These are phyloP conservation scores for Villa cingulata DNA, from an alignment of 2,888 invertebrate species.

Conservation along the genomic window DNA sequence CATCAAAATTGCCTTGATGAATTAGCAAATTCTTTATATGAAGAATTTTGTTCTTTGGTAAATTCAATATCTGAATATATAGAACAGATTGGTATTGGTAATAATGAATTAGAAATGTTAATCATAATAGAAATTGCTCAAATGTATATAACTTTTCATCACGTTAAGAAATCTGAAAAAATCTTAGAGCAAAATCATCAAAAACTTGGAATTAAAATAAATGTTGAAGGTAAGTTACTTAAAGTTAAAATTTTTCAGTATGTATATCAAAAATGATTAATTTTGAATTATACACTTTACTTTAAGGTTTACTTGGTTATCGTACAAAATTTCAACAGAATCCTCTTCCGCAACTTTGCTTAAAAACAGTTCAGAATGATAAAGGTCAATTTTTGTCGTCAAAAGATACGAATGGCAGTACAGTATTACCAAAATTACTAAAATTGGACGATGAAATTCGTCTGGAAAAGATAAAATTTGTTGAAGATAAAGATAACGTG, in stretches of 20 bases:
- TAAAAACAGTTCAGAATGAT: constrained; percentile 48
- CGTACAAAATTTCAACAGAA: constrained; percentile 80
- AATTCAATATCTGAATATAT: constrained; percentile 19
- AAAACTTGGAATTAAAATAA: constrained; percentile 50
- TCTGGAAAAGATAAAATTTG: constrained; percentile 61
- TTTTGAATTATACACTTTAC: not conserved
- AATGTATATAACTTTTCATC: constrained; percentile 59
- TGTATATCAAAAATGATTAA: not conserved
- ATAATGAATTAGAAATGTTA: constrained; percentile 34
- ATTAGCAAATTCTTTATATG: constrained; percentile 50
- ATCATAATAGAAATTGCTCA: constrained; percentile 45
- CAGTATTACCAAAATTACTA: constrained; percentile 49
- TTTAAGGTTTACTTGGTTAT: constrained; percentile 53
- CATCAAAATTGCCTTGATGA: constrained; percentile 71
- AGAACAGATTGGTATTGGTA: constrained; percentile 27
- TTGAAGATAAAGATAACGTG: constrained; percentile 41
- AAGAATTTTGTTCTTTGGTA: constrained; percentile 23
- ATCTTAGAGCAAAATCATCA: constrained; percentile 50
- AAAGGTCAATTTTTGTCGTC: constrained; percentile 35
- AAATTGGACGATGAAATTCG: constrained; percentile 76
- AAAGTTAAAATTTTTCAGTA: not conserved
- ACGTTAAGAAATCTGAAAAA: constrained; percentile 54
- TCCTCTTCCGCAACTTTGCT: constrained; percentile 66
- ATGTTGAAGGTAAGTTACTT: constrained; percentile 46
- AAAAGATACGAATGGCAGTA: constrained; percentile 38